Conservation (phyloP, 2,797 vertebrate genomes). For the Limnodromus scolopaceus region DNA sequence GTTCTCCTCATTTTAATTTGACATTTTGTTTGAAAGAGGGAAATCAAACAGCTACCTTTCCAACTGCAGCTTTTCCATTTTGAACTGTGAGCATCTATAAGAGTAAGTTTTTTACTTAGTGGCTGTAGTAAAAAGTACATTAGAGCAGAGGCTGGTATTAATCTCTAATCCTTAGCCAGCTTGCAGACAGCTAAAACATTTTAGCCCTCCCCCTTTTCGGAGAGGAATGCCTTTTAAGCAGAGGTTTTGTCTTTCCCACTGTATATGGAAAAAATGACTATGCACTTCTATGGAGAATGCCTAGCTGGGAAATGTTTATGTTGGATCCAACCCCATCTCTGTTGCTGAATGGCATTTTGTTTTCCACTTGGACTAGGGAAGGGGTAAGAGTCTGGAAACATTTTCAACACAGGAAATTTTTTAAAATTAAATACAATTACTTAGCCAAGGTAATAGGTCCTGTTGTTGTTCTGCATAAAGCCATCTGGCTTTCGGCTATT, state of each 20-base stretch:
- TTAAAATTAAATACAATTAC: constrained; percentile 31
- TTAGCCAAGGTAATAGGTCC: constrained; percentile 48
- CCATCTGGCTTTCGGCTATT: not conserved
- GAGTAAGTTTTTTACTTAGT: not conserved
- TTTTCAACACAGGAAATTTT: constrained; percentile 64
- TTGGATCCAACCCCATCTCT: constrained; percentile 80
- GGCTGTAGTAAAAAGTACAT: not conserved
- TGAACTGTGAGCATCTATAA: not conserved
- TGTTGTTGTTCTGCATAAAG: constrained; percentile 23
- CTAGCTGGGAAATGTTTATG: constrained; percentile 79
- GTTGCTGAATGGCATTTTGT: constrained; percentile 80
- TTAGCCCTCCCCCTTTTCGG: not conserved
- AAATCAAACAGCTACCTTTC: not conserved
- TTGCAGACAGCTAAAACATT: not conserved
- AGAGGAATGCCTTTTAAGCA: constrained; percentile 78
- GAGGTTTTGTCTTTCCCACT: constrained; percentile 79
- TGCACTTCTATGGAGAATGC: constrained; percentile 73
- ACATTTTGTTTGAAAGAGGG: not conserved
- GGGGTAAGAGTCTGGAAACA: constrained; percentile 74
- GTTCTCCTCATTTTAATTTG: not conserved
- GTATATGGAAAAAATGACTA: constrained; percentile 83
- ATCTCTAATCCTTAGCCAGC: constrained; percentile 1
- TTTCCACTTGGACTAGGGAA: constrained; percentile 73
- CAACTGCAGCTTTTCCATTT: not conserved
- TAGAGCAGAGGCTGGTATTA: not conserved